Conservation (phyloP, 2,113 vertebrate genomes). For the Ptyas mucosa region DNA sequence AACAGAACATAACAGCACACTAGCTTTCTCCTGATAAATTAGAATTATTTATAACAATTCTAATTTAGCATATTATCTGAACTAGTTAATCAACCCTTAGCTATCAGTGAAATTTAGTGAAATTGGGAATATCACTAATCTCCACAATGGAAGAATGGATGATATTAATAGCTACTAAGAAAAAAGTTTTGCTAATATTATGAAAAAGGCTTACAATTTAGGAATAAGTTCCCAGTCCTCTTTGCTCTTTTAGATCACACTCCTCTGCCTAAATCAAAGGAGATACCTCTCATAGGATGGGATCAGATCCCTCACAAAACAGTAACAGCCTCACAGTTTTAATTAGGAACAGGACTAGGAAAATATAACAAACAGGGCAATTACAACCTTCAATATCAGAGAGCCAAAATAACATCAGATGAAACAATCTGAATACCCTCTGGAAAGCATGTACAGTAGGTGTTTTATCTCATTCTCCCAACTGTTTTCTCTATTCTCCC, state of each 20-base stretch:
- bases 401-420: no score
- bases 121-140: not conserved
- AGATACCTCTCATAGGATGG: not conserved
- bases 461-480: no score
- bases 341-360: not conserved
- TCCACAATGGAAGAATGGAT: not conserved
- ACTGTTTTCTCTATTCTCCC: no score
- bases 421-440: no score
- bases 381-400: not conserved
- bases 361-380: not conserved
- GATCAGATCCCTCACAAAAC: not conserved
- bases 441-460: no score
- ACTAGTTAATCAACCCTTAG: not conserved
- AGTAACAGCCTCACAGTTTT: not conserved
- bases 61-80: not conserved
- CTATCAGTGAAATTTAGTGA: not conserved
- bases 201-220: not conserved
- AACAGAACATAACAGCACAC: not conserved
- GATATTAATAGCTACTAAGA: not conserved
- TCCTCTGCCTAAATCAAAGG: not conserved
- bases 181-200: not conserved
- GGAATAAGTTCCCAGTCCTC: not conserved
- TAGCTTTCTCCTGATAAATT: not conserved
- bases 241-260: not conserved
- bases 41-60: not conserved